phyloP scores from a whole-genome alignment of 2,888 invertebrate species.

The Lissocephala sabroskyi region DNA sequence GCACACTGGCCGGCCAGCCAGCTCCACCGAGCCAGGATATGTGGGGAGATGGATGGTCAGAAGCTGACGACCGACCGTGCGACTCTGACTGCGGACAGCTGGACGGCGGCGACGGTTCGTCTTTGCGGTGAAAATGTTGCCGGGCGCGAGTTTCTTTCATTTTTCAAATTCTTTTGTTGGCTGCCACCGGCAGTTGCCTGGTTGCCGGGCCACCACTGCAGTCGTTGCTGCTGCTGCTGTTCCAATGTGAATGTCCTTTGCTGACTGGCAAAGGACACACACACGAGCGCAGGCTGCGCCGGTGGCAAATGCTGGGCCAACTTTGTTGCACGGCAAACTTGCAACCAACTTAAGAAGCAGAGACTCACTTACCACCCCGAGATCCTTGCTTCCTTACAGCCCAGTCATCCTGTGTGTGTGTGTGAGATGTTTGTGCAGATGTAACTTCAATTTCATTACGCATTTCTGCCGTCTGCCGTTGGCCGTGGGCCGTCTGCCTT shows the following conservation, averaged over 20 bases:
- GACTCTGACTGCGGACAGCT: too few relatives aligned
- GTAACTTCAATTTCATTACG: constrained; percentile 21
- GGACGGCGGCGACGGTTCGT: too few relatives aligned
- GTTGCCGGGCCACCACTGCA: too few relatives aligned
- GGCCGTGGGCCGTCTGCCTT: constrained; percentile 15
- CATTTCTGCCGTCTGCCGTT: too few relatives aligned
- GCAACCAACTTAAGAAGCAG: constrained; percentile 27
- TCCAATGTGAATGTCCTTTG: constrained; percentile 62
- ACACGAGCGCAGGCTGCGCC: constrained; percentile 14
- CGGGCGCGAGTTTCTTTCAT: constrained; percentile 41
- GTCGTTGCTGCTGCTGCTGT: constrained; percentile 23
- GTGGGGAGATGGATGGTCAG: too few relatives aligned
- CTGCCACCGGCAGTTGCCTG: constrained; percentile 56
- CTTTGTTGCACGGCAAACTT: constrained; percentile 45
- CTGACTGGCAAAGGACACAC: constrained; percentile 52
- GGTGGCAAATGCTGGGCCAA: constrained; percentile 23
- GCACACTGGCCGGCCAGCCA: too few relatives aligned
- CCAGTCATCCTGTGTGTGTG: too few relatives aligned
- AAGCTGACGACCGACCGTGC: too few relatives aligned
- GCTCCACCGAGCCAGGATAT: too few relatives aligned
- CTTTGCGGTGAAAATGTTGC: constrained; percentile 5
- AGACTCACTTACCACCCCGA: neutral
- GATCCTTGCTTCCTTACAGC: too few relatives aligned
- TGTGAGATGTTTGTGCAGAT: constrained; percentile 51
- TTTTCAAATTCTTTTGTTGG: constrained; percentile 49